Base-by-base conservation (phyloP, 2,888 invertebrate species). In the Synergus itoensis region DNA sequence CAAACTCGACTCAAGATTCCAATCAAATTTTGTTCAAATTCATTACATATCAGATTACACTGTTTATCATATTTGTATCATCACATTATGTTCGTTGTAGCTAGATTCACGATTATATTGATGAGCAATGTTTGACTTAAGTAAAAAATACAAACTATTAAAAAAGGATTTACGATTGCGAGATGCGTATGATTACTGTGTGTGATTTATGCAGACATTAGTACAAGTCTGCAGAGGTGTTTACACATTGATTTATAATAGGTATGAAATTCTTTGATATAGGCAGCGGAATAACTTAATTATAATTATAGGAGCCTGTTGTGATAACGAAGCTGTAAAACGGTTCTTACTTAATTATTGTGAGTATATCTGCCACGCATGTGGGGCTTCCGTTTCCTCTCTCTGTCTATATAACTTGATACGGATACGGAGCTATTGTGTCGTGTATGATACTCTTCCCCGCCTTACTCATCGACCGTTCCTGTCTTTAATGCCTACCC, bases 311-410 rank as follows among this genome's bases (percentile, higher is more conserved):
- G 73, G 53, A 40, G 73, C 28, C 53, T 73, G 53, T 73, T 73
- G 73, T 73, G 73, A 73, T 73, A 82, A 81, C 76, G 84, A 84
- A 84, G 84, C 84, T 84, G 82, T 83, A 83, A 84, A 84, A 84
- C 82, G 79, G 79, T 83, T 75, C 80, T 82, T 79, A 80, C 84
- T 81, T 81, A 82, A 83, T 82, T 82, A 82, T 82, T 81, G 85
- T 80, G 81, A 82, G 78, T 81, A 81, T 83, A 81, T 83, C 82
- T 77, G 77, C 78, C 75, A 80, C 80, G 76, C 82, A 76, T 81
- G 85, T 81, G 83, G 84, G 84, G 86, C 86, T 86, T 86, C 86
- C 82, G 83, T 84, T 84, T 84, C 82, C 82, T 84, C 80, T 36
- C 82, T 57, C 48, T 21, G 77, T 65, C 79, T 78, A 78, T 77